A percentile compares a stretch with the other conserved stretches of the same genome.
phyloP scores from a whole-genome alignment of 2,797 vertebrate genomes.

The Channa striata region DNA sequence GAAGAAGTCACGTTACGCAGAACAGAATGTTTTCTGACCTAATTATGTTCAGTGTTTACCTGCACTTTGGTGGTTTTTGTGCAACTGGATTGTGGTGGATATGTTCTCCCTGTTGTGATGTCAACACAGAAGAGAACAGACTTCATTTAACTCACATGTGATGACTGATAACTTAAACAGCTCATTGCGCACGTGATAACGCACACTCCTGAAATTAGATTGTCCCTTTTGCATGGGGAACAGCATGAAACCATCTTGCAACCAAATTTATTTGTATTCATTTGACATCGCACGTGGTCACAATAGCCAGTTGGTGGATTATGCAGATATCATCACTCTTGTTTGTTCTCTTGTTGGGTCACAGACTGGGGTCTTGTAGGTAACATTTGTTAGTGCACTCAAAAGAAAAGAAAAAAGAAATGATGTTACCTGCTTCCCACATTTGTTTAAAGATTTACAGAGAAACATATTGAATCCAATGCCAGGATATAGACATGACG shows the following conservation, averaged over 20 bases:
- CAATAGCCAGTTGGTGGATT: background rate
- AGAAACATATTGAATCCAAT: no score
- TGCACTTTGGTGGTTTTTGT: background rate
- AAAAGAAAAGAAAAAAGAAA: background rate
- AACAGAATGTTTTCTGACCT: background rate
- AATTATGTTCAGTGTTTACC: background rate
- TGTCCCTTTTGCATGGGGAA: conserved; percentile 44
- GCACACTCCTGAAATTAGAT: conserved; percentile 42
- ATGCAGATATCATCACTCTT: background rate
- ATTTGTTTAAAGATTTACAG: no score
- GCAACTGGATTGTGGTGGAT: background rate
- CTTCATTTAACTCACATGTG: conserved; percentile 19
- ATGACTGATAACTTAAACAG: conserved; percentile 10
- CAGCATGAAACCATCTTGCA: conserved; percentile 42
- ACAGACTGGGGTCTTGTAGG: background rate
- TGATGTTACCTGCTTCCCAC: background rate
- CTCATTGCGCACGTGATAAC: conserved; percentile 24
- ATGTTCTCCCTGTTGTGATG: conserved; percentile 12
- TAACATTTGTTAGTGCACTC: background rate
- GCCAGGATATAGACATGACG: no score
- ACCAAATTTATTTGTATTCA: no score
- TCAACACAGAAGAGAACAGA: conserved; percentile 7
- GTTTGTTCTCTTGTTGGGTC: background rate
- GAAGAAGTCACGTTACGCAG: background rate
- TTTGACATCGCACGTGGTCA: no score